A percentile compares a stretch with the other conserved stretches of the same genome.
phyloP scores from a whole-genome alignment of 2,888 invertebrate species.

The Sclerodermus sp. region DNA sequence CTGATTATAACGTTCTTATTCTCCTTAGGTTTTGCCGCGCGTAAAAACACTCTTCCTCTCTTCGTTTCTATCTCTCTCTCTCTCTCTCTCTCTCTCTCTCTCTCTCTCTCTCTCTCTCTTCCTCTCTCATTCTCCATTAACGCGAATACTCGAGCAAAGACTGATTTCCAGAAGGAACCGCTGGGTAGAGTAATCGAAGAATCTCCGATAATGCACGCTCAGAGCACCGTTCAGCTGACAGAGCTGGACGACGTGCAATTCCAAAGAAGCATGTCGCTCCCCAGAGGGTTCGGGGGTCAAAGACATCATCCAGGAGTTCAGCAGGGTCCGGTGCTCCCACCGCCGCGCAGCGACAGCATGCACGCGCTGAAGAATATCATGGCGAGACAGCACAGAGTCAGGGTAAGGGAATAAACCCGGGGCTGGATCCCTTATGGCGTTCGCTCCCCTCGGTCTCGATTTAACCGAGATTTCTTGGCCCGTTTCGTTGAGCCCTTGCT shows the following conservation, averaged over 20 bases:
- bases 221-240: slow-evolving; percentile 43
- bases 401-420: slow-evolving; percentile 37
- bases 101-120: too few species aligned
- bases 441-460: too few species aligned
- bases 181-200: slow-evolving; percentile 43
- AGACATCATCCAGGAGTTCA: slow-evolving; percentile 35
- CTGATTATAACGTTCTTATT: too few species aligned
- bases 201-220: slow-evolving; percentile 41
- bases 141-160: not conserved
- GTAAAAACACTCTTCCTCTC: too few species aligned
- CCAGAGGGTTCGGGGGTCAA: slow-evolving; percentile 55
- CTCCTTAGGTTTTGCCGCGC: too few species aligned
- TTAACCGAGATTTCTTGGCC: too few species aligned
- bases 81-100: too few species aligned
- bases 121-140: too few species aligned
- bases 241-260: slow-evolving; percentile 50
- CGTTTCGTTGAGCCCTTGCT: not conserved
- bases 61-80: too few species aligned
- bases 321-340: slow-evolving; percentile 49
- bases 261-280: slow-evolving; percentile 57
- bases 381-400: slow-evolving; percentile 48
- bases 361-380: slow-evolving; percentile 54
- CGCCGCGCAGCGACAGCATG: slow-evolving; percentile 57
- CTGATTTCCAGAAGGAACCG: slow-evolving; percentile 37
- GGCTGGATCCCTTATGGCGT: too few species aligned